phyloP scores from a whole-genome alignment of 92 coral and sea anemone species.

The Nematostella vectensis region DNA sequence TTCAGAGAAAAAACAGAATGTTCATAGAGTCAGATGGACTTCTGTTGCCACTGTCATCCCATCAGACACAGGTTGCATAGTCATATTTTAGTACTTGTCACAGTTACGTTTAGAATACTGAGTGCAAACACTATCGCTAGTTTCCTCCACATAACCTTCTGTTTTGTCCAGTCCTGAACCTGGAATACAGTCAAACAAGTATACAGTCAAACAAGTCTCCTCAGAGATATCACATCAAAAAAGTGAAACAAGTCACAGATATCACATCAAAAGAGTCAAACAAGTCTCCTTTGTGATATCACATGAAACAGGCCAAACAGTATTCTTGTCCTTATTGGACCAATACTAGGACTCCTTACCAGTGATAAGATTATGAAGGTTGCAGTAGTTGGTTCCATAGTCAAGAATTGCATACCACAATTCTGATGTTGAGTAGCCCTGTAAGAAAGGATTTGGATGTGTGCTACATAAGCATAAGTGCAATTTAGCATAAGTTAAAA shows the following conservation, averaged over 20 bases:
- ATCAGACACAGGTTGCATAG: no score
- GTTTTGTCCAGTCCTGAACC: conserved; percentile 82
- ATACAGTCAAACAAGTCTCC: neutral
- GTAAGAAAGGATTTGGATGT: no score
- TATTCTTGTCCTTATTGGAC: no score
- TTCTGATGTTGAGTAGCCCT: conserved; percentile 93
- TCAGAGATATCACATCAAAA: neutral
- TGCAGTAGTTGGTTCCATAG: conserved; percentile 91
- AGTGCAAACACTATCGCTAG: conserved; percentile 52
- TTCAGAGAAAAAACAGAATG: no score
- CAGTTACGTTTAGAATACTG: conserved; percentile 75
- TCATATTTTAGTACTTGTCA: conserved; percentile 48
- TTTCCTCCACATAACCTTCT: conserved; percentile 61
- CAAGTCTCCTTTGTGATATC: no score
- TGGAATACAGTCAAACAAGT: conserved; percentile 6
- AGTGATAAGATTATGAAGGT: conserved; percentile 87
- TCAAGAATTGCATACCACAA: conserved; percentile 84
- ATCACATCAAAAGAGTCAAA: no score
- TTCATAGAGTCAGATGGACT: no score
- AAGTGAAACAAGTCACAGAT: neutral
- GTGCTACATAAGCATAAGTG: no score
- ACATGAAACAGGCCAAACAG: no score
- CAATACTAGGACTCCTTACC: no score
- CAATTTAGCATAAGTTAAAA: no score
- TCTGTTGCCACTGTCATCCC: no score